Evolutionary conservation across 2,797 vertebrate genomes (phyloP), one percentile per base, ranked within the genome.

Genomic region (Nannoperca australis): DNA sequence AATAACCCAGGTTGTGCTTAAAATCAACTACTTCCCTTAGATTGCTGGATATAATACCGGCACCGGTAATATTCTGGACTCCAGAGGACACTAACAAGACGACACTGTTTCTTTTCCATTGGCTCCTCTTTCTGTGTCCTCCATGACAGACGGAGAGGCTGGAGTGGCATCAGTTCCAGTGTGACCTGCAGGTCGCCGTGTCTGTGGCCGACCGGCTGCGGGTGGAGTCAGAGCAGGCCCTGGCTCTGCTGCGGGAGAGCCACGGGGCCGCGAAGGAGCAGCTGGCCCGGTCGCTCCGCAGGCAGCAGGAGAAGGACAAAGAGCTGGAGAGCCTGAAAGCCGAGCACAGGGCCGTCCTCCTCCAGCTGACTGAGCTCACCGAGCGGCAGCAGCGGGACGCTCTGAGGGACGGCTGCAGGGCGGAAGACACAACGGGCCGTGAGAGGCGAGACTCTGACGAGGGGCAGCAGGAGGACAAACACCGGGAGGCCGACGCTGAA

Each of bases 91-190:
- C 10, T n/a, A 27, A 22, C 13, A 59, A 15, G 9, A 64, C 53
- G 17, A 22, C 2, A n/a, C n/a, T 7, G 13, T 44, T 18, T 34
- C 3, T 71, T 75, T 77, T 69, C 49, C 5, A 32, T 61, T 54
- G 55, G 27, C 13, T 20, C 22, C 54, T 56, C 27, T 61, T 5
- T 42, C 11, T 72, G 70, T 54, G 11, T 61, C 34, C 38, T 27
- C 56, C 42, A 14, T 38, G 49, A 17, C 88, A 95, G 95, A 84
- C 67, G 0, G 95, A 95, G 84, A 82, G 89, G 82, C 66, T 70
- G 30, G 95, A 95, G 85, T 95, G 95, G 94, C 89, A 78, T 38
- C 94, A 95, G 91, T 95, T 95, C 91, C 94, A 95, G 87, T 78
- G 92, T 42, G 95, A 95, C 90, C 91, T 95, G 82, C 94, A 94